A percentile compares a stretch with the other conserved stretches of the same genome.
phyloP scores from a whole-genome alignment of 2,888 invertebrate genomes.

The Cerceris rybyensis region DNA sequence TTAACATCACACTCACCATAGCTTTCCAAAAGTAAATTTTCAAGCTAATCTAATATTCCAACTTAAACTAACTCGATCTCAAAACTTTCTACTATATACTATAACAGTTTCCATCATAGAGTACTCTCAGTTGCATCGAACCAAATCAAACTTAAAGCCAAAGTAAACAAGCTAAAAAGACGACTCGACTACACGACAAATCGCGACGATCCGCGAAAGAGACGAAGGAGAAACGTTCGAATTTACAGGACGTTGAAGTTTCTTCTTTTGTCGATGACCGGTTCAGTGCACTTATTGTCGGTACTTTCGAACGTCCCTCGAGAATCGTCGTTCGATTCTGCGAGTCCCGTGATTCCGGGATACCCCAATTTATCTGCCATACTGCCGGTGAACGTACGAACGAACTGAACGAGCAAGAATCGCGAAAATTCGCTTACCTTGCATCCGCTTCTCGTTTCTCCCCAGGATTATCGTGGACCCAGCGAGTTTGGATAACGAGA shows the following conservation, averaged over 20 bases:
- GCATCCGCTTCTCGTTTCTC: neutral
- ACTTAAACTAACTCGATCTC: too few species aligned
- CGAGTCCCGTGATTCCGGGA: constrained; percentile 41
- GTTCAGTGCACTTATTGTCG: constrained; percentile 34
- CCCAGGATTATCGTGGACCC: neutral
- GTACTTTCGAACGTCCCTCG: constrained; percentile 37
- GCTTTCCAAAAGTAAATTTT: too few species aligned
- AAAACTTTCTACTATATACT: too few species aligned
- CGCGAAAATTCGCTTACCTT: constrained; percentile 37
- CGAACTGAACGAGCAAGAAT: neutral
- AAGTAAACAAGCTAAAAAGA: neutral
- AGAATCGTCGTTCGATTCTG: constrained; percentile 35
- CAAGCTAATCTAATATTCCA: too few species aligned
- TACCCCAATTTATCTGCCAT: constrained; percentile 47
- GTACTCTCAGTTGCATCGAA: too few species aligned
- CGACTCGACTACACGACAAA: neutral
- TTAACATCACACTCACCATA: too few species aligned
- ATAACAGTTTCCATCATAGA: too few species aligned
- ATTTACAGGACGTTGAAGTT: constrained; percentile 42
- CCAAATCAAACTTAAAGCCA: too few species aligned
- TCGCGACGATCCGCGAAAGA: neutral
- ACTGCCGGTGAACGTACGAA: constrained; percentile 9
- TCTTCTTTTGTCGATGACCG: constrained; percentile 31
- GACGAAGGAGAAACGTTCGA: constrained; percentile 31
- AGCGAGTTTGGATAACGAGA: constrained; percentile 15